These are phyloP conservation scores for Paradoxurus hermaphroditus DNA, from an alignment of 2,113 vertebrate species.

Conservation along the genomic window DNA sequence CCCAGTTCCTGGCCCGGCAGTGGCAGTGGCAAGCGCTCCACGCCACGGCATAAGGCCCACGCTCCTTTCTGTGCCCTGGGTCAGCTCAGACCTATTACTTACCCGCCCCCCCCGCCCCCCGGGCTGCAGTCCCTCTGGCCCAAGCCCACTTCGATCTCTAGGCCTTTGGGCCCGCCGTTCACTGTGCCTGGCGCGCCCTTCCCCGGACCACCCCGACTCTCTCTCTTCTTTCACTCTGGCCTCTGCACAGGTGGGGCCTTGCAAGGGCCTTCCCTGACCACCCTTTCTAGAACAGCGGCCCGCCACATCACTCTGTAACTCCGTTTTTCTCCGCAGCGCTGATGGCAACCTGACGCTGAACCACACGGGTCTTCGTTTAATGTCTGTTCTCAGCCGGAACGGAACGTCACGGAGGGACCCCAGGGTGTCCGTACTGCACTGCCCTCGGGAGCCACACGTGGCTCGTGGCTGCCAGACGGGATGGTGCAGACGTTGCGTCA, in stretches of 20 bases:
- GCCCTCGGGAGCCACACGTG: background rate
- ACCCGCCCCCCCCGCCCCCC: background rate
- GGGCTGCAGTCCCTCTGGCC: background rate
- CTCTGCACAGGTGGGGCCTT: background rate
- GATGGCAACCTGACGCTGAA: background rate
- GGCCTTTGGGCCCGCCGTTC: background rate
- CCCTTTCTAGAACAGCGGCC: background rate
- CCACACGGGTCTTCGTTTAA: background rate
- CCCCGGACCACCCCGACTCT: background rate
- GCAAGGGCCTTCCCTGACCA: background rate
- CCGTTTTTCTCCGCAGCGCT: background rate
- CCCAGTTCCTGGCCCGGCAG: background rate
- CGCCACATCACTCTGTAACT: background rate
- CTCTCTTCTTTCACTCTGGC: background rate
- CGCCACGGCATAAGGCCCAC: too few species aligned
- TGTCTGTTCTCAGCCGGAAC: background rate
- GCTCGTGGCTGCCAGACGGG: background rate
- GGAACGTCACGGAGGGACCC: background rate
- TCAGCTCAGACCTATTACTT: background rate
- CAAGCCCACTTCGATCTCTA: too few species aligned
- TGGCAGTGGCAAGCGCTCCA: background rate
- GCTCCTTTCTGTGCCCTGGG: background rate
- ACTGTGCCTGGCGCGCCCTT: background rate
- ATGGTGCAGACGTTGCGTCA: rapidly evolving
- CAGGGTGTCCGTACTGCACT: background rate